Conservation (phyloP, 2,888 invertebrate genomes). For the Orgyia antiqua region DNA sequence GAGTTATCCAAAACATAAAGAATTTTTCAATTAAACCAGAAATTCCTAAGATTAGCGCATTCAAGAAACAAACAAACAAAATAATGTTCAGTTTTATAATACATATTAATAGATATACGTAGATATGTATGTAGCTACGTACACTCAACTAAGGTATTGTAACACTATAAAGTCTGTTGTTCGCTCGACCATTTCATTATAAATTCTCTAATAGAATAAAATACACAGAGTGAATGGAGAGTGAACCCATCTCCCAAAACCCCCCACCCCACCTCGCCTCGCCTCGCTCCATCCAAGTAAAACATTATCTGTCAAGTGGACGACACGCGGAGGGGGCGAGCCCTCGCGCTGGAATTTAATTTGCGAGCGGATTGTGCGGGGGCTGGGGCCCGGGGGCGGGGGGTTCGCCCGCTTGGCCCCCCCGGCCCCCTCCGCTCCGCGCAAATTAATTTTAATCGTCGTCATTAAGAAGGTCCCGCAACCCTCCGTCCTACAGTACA, state of each 20-base stretch:
- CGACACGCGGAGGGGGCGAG: constrained; percentile 6
- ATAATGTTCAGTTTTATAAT: too few relatives aligned
- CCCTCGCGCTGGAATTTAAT: constrained; percentile 61
- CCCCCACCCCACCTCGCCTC: background rate
- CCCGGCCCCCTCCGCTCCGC: constrained; percentile 26
- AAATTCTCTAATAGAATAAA: constrained; percentile 9
- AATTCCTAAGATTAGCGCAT: too few relatives aligned
- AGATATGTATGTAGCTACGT: too few relatives aligned
- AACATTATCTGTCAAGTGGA: constrained; percentile 46
- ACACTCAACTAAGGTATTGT: too few relatives aligned
- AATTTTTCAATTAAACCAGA: too few relatives aligned
- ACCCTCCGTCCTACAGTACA: constrained; percentile 4
- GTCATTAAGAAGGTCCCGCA: constrained; percentile 50
- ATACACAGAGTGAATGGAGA: constrained; percentile 11
- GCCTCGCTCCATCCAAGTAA: constrained; percentile 15
- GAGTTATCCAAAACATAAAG: too few relatives aligned
- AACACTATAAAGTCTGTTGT: too few relatives aligned
- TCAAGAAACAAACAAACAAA: too few relatives aligned
- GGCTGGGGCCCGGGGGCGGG: constrained; percentile 8
- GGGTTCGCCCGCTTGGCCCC: background rate
- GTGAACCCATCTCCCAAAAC: constrained; percentile 7
- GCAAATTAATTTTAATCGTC: constrained; percentile 74
- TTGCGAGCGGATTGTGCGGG: constrained; percentile 35
- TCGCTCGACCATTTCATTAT: constrained; percentile 1
- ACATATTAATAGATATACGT: too few relatives aligned